Base-by-base conservation (phyloP, 2,888 invertebrate genomes). In the Apamea anceps region DNA sequence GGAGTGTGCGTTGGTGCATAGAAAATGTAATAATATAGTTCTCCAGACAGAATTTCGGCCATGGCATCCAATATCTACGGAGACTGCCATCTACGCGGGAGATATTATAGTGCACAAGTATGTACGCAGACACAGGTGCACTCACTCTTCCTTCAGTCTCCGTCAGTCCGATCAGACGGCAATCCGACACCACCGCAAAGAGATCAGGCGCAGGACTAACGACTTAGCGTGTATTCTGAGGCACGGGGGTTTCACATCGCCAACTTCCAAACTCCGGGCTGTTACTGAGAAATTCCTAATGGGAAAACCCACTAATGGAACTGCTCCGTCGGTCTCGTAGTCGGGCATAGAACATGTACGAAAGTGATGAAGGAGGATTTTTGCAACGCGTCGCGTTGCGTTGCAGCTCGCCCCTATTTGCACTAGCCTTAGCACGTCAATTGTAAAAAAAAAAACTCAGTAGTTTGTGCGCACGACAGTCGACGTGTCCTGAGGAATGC, bases 401-500 rank as follows among this genome's bases (percentile, higher is more conserved):
- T 1, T 12, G 2, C 60, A 12, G 62, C 7, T 28, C 2, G 6
- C 28, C 37, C 32, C 12, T 5, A 37, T 21, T 6, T 65, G 63
- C 63, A 3, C 32, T 18, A 28, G 62, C 15, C 28, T 62, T 28
- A 42, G 54, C 51, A 65, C 70, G 77, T 77, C 63, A 75, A 63
- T 32, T 63, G 48, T 60, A 68, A 51, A 65, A n/a, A 72, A 32
- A 72, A 73, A 72, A 79, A 37, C 54, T 37, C 57, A 15, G 32
- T 48, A 13, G 63, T 70, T 70, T 37, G 32, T 75, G 82, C 80
- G 72, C 78, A 71, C 71, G 79, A 42, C 32, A n/a, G 66, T 13
- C 25, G 70, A 48, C 8, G n/a, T 70, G 77, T 77, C 80, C 73
- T 85, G 60, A 75, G 75, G 86, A 85, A 85, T 87, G 82, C 75